These are phyloP conservation scores for Drosophila testacea DNA, from an alignment of 2,888 invertebrate genomes.

Conservation along the genomic window DNA sequence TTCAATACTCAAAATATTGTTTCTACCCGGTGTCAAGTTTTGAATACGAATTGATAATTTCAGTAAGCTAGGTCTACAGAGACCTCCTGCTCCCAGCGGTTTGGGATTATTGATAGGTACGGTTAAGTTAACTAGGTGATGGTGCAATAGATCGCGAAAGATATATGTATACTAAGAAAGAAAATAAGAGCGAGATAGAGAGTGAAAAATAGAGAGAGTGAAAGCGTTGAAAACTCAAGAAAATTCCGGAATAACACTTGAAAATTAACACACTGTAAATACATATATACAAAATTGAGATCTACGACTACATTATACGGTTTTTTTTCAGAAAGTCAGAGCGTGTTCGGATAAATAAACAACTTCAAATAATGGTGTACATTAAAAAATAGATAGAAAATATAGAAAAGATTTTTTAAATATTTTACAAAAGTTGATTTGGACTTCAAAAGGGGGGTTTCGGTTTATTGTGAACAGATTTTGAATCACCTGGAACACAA, in stretches of 20 bases:
- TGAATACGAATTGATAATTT: conserved; percentile 19
- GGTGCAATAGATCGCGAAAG: conserved; percentile 65
- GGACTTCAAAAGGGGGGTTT: conserved; percentile 25
- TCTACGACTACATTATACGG: conserved; percentile 49
- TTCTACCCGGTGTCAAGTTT: conserved; percentile 70
- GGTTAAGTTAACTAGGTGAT: conserved; percentile 54
- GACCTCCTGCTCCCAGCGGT: conserved; percentile 83
- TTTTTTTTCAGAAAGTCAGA: conserved; percentile 34
- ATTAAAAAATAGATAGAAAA: conserved; percentile 45
- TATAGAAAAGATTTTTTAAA: conserved; percentile 39
- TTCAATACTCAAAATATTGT: conserved; percentile 42
- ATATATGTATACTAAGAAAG: conserved; percentile 47
- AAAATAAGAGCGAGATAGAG: conserved; percentile 40
- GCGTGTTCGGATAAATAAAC: conserved; percentile 55
- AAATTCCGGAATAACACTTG: conserved; percentile 85
- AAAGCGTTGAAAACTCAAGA: conserved; percentile 63
- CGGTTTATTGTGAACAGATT: conserved; percentile 30
- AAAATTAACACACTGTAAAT: conserved; percentile 76
- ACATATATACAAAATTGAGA: conserved; percentile 79
- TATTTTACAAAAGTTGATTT: conserved; percentile 60
- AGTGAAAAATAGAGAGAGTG: conserved; percentile 52
- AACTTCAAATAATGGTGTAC: conserved; percentile 61
- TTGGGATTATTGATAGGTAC: conserved; percentile 59
- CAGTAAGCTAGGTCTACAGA: conserved; percentile 60
- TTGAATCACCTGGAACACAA: conserved; percentile 81